A percentile compares a stretch with the other conserved stretches of the same genome.
These are phyloP conservation scores for Cromileptes altivelis DNA, from an alignment of 2,113 vertebrate species.

Conservation along the genomic window DNA sequence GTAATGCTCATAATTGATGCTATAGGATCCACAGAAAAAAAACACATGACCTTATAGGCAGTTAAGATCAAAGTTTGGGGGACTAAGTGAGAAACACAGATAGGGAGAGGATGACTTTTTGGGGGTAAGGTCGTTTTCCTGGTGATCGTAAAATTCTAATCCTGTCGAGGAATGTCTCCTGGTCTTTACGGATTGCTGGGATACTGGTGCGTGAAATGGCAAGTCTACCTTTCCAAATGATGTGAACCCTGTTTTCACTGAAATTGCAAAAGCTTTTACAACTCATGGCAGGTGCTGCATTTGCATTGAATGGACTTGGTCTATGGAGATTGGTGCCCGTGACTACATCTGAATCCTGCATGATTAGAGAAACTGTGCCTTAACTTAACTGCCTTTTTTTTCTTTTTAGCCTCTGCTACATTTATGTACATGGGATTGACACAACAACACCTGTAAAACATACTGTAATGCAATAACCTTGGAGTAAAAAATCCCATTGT, in stretches of 20 bases:
- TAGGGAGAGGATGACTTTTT: conserved; percentile 65
- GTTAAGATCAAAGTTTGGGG: conserved; percentile 34
- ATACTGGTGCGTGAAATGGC: conserved; percentile 86
- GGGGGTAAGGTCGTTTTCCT: conserved; percentile 74
- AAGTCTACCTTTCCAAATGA: conserved; percentile 85
- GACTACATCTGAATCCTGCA: conserved; percentile 45
- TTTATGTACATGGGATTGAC: background rate
- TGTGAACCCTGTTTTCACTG: conserved; percentile 79
- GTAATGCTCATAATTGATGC: background rate
- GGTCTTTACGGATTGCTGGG: conserved; percentile 84
- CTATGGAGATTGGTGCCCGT: conserved; percentile 55
- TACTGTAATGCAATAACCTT: background rate
- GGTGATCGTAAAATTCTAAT: conserved; percentile 84
- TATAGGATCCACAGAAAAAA: background rate
- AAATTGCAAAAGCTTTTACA: conserved; percentile 79
- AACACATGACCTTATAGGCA: background rate
- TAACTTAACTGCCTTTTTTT: background rate
- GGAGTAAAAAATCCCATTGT: background rate
- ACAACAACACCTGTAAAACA: background rate
- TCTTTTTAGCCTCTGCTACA: conserved; percentile 7
- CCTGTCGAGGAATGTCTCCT: conserved; percentile 83
- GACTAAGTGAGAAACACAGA: conserved; percentile 32
- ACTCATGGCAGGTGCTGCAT: conserved; percentile 77
- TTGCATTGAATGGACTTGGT: conserved; percentile 79
- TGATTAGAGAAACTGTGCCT: conserved; percentile 44